Conservation (phyloP, 1,140 invertebrate species). For the Hypsibius dujardini region DNA sequence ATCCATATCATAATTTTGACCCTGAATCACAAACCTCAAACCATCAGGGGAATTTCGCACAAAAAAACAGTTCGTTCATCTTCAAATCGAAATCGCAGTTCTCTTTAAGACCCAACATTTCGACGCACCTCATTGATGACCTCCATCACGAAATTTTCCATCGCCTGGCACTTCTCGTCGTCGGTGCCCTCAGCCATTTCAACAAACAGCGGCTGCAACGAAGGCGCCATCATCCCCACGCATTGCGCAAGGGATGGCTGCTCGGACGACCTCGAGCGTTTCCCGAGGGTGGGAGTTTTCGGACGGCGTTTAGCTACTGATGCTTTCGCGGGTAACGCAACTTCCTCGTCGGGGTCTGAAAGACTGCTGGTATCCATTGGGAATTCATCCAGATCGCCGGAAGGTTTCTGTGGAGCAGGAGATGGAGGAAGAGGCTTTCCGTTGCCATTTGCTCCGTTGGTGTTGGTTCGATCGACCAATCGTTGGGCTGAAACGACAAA, state of each 20-base stretch:
- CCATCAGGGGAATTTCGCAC: too few species aligned
- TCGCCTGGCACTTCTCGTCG: constrained; percentile 39
- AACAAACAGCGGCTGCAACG: background rate
- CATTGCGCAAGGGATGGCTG: constrained; percentile 19
- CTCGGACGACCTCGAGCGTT: background rate
- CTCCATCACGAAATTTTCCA: constrained; percentile 49
- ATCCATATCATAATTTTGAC: constrained; percentile 17
- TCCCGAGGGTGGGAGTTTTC: too few species aligned
- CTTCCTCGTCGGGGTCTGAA: too few species aligned
- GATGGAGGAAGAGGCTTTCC: constrained; percentile 9
- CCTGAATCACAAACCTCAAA: constrained; percentile 6
- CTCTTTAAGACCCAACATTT: too few species aligned
- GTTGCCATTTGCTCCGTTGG: constrained; percentile 8
- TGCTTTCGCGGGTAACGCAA: too few species aligned
- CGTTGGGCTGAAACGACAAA: too few species aligned
- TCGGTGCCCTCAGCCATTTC: background rate
- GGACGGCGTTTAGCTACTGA: too few species aligned
- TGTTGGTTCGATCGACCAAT: constrained; percentile 17
- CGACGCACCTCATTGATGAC: constrained; percentile 36
- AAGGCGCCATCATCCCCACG: constrained; percentile 39
- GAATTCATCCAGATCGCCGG: background rate
- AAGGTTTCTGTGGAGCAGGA: constrained; percentile 14
- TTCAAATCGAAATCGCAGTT: too few species aligned
- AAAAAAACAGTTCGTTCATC: too few species aligned
- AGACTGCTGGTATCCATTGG: too few species aligned